Evolutionary conservation across 2,888 invertebrate species (phyloP), one percentile per base, ranked within the genome.

Genomic region (Venustoraphidia nigricollis): DNA sequence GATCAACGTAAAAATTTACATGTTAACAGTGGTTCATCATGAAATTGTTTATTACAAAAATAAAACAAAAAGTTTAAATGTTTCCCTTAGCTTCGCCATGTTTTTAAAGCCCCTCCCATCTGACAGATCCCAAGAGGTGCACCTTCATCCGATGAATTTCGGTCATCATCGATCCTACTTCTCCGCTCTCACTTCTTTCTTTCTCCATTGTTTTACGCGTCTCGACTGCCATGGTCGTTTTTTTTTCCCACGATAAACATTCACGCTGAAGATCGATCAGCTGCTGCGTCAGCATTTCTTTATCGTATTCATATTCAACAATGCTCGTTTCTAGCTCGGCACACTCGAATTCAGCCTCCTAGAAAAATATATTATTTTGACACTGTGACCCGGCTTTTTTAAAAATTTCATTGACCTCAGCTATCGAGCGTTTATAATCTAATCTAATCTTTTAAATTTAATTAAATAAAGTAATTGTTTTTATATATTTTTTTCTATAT

Each of bases 121-220:
- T 35, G 11, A 35, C 13, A 39, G 11, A 9, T 14, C 34, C 4
- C 11, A 9, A 39, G 3, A 34, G 35, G 42, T 34, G 52, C 62
- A 87, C 84, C 66, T 83, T 78, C 89, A 89, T 89, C 55, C 83
- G 74, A 57, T 88, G 88, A 58, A 90, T 88, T 70, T 90, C 89
- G 38, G 70, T 72, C 60, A 75, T 81, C 87, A 89, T 88, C 36
- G 72, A 72, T 1, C 79, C 79, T 14, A 87, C 74, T 62, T 88
- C 88, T 2, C 88, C 83, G 6, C 71, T 76, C 2, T 72, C 66
- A 1, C 76, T 72, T 49, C 75, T 72, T 48, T 85, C 84, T 36
- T 76, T 71, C 47, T 77, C 75, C 44, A 85, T 75, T 58, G 73
- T 79, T 55, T 75, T 76, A 57, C 81, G 78, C 0, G 83, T 74